A percentile compares a stretch with the other conserved stretches of the same genome.
These are phyloP conservation scores for Oceanodroma tethys DNA, from an alignment of 2,113 vertebrate species.

Conservation along the genomic window DNA sequence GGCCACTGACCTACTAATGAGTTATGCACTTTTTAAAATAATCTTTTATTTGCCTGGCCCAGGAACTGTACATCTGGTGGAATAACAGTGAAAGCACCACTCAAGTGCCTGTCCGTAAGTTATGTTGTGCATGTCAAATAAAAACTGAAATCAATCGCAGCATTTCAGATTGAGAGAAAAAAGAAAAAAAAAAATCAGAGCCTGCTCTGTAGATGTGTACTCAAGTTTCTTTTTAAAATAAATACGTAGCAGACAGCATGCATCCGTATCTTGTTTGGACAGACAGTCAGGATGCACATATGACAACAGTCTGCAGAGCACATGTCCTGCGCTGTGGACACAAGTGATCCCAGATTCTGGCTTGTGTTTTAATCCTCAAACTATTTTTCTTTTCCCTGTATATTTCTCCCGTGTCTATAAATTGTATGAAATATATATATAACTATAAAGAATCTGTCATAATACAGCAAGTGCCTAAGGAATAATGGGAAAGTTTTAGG, in stretches of 20 bases:
- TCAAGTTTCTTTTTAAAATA: background rate
- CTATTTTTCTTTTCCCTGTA: background rate
- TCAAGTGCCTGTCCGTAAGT: background rate
- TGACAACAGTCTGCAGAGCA: background rate
- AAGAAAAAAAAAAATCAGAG: background rate
- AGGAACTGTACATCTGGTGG: background rate
- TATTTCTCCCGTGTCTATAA: background rate
- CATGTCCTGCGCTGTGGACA: background rate
- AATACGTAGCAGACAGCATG: background rate
- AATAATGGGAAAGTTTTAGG: background rate
- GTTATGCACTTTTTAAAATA: background rate
- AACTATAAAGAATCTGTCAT: background rate
- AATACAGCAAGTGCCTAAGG: background rate
- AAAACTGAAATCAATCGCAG: background rate
- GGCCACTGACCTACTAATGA: background rate
- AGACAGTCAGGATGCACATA: background rate
- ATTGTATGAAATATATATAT: background rate
- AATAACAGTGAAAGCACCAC: background rate
- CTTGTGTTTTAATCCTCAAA: background rate
- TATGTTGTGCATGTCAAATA: background rate
- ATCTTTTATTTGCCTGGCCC: background rate
- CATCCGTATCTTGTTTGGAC: background rate
- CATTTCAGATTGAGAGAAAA: background rate
- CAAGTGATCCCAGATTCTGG: background rate
- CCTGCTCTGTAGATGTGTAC: background rate